These are phyloP conservation scores for Avahi laniger DNA, from an alignment of 2,797 vertebrate species.

Conservation along the genomic window DNA sequence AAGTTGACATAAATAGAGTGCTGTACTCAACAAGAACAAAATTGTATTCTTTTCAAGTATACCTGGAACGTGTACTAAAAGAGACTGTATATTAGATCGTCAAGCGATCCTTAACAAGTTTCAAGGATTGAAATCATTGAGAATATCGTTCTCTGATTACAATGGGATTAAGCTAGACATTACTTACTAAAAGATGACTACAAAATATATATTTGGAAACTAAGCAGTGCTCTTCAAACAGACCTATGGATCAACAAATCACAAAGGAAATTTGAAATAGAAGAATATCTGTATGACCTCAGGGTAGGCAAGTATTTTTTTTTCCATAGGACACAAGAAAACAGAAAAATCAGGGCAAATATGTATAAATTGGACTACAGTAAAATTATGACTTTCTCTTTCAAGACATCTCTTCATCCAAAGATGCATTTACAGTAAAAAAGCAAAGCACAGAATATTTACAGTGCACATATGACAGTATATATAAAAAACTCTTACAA, in stretches of 20 bases:
- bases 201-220: background rate
- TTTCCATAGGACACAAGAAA: background rate
- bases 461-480: background rate
- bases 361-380: background rate
- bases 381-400: background rate
- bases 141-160: background rate
- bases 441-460: conserved; percentile 1
- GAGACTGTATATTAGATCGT: background rate
- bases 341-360: background rate
- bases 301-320: background rate
- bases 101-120: background rate
- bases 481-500: background rate
- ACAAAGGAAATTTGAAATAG: conserved; percentile 9
- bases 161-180: background rate
- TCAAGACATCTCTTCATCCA: background rate
- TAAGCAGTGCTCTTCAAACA: background rate
- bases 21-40: background rate
- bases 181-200: background rate
- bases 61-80: background rate
- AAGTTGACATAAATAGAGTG: background rate
- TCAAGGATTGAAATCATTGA: background rate
- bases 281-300: background rate
- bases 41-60: background rate
- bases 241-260: background rate
- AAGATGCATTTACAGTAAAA: conserved; percentile 31